phyloP scores from a whole-genome alignment of 2,888 invertebrate species.

The Elegia similella region DNA sequence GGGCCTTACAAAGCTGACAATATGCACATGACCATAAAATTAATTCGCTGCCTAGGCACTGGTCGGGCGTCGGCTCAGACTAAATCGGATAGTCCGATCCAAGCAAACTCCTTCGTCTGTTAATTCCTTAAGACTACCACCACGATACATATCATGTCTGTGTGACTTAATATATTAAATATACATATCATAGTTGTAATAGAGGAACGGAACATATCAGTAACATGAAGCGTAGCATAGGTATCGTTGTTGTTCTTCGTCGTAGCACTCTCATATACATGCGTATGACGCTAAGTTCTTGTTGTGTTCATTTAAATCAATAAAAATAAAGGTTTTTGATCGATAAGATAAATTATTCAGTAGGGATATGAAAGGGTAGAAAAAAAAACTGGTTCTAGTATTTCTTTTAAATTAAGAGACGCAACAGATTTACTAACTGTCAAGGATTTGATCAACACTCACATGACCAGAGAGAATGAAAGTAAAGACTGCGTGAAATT shows the following conservation, averaged over 20 bases:
- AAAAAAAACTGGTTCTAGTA: background rate
- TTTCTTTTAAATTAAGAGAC: background rate
- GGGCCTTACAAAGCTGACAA: background rate
- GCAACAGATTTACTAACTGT: no score
- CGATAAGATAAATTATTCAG: no score
- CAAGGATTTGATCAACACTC: no score
- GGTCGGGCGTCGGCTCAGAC: background rate
- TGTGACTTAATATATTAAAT: constrained; percentile 46
- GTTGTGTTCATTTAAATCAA: background rate
- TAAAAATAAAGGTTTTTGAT: no score
- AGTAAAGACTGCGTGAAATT: background rate
- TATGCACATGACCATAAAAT: background rate
- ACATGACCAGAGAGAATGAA: no score
- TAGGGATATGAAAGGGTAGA: no score
- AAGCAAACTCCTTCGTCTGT: constrained; percentile 15
- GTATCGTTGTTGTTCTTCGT: constrained; percentile 74
- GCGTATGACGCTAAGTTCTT: constrained; percentile 20
- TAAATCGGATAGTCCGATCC: background rate
- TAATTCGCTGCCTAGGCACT: background rate
- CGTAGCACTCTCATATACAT: constrained; percentile 48
- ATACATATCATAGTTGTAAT: constrained; percentile 43
- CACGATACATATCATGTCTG: constrained; percentile 54
- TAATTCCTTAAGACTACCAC: constrained; percentile 37
- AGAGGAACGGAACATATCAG: constrained; percentile 50
- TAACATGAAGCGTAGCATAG: constrained; percentile 68